Base-by-base conservation (phyloP, 2,797 vertebrate genomes). In the Helarctos malayanus region DNA sequence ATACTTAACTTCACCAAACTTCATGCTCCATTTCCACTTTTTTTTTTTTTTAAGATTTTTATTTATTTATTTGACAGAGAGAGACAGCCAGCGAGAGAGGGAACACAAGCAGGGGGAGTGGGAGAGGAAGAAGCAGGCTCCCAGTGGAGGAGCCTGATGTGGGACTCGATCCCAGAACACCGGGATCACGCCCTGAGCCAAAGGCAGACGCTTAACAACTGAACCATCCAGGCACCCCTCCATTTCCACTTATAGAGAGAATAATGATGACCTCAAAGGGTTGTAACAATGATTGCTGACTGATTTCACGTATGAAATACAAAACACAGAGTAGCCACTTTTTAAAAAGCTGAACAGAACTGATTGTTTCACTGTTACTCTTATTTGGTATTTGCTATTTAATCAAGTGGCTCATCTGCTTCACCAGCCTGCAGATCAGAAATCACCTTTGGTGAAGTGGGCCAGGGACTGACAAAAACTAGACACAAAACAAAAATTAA, bases 401-500 rank as follows among this genome's bases (percentile, higher is more conserved):
- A n/a, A 63, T 63, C 76, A 83, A 13, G 61, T 65, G 54, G 59
- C 32, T 49, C n/a, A 49, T 54, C 80, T 68, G 49, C 79, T 78
- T 65, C 49, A 69, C 68, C 49, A 81, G 25, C 10, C 57, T 32
- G 1, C 32, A 69, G 11, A 71, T 29, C 32, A 54, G 19, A 68
- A 94, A 23, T 87, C 19, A 73, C n/a, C 89, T 82, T 63, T 45
- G 54, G 25, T 61, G 59, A 96, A 92, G 23, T 41, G 13, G 7
- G 71, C 54, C 25, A 90, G 9, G 68, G 21, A 45, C 21, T 76
- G 63, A 80, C 45, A 92, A 71, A 88, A 91, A 89, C 18, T 1
- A 92, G 21, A 49, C 69, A 82, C n/a, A 71, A 52, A 80, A 81
- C 45, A 94, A 85, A 91, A 86, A 84, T 7, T 65, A 85, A 85